Conservation (phyloP, 2,888 invertebrate genomes). For the Ectemnius cavifrons region DNA sequence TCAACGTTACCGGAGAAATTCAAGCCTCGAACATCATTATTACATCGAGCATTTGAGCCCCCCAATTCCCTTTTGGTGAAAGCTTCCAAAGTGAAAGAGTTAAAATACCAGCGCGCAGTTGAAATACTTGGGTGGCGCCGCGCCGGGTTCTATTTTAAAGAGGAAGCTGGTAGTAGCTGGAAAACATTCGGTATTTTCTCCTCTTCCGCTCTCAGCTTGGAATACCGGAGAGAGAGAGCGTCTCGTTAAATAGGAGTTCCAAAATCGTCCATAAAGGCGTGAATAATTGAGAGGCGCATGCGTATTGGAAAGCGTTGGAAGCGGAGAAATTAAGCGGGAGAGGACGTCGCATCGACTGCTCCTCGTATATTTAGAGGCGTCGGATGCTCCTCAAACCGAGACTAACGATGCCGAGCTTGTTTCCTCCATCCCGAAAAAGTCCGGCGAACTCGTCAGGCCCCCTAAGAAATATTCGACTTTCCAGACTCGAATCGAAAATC, state of each 20-base stretch:
- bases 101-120: too few relatives aligned
- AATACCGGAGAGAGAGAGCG: not conserved
- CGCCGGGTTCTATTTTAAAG: too few relatives aligned
- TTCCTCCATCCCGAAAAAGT: slow-evolving; percentile 32
- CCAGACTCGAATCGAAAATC: too few relatives aligned
- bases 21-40: too few relatives aligned
- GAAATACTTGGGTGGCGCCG: too few relatives aligned
- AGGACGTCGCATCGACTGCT: slow-evolving; percentile 18
- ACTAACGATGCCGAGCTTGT: slow-evolving; percentile 38
- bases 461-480: slow-evolving; percentile 60
- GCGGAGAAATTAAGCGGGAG: not conserved
- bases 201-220: not conserved
- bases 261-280: slow-evolving; percentile 3
- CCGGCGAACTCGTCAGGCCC: slow-evolving; percentile 23
- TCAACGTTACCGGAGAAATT: too few relatives aligned
- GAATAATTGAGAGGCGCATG: slow-evolving; percentile 4
- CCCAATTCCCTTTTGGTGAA: too few relatives aligned
- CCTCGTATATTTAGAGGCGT: slow-evolving; percentile 50
- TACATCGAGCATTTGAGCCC: too few relatives aligned
- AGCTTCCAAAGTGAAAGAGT: too few relatives aligned
- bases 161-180: too few relatives aligned
- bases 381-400: slow-evolving; percentile 16
- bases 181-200: not conserved
- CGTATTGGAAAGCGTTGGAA: not conserved
- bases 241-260: slow-evolving; percentile 2